phyloP scores from a whole-genome alignment of 2,888 invertebrate genomes.

The Tenthredo scrophulariae region DNA sequence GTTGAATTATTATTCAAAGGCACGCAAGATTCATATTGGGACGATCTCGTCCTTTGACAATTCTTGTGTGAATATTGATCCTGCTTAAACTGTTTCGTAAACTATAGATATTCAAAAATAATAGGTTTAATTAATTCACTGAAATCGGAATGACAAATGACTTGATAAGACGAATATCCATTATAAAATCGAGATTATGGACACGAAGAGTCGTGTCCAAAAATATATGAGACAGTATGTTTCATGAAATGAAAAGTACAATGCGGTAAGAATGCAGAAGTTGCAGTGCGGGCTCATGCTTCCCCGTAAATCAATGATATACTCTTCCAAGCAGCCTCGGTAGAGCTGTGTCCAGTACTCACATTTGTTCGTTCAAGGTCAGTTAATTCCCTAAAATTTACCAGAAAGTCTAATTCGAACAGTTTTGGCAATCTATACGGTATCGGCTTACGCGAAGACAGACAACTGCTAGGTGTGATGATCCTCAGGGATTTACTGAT shows the following conservation, averaged over 20 bases:
- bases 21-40: conserved; percentile 46
- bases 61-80: neutral
- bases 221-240: neutral
- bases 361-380: conserved; percentile 5
- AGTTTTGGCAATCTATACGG: conserved; percentile 23
- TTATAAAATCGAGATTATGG: neutral
- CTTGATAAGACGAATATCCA: neutral
- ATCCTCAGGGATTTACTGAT: conserved; percentile 17
- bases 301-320: conserved; percentile 36
- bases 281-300: neutral
- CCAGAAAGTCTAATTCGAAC: conserved; percentile 13
- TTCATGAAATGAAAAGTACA: neutral
- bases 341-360: neutral
- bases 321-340: neutral
- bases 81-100: neutral
- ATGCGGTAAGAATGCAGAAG: conserved; percentile 39
- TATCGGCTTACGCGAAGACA: conserved; percentile 13
- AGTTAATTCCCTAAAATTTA: neutral
- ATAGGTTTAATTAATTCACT: neutral
- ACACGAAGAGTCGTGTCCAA: neutral
- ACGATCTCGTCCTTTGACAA: neutral
- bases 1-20: conserved; percentile 18
- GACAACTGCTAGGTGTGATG: neutral
- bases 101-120: neutral
- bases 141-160: neutral